Evolutionary conservation across 2,888 invertebrate species (phyloP).

Genomic region (Notodonta dromedarius): DNA sequence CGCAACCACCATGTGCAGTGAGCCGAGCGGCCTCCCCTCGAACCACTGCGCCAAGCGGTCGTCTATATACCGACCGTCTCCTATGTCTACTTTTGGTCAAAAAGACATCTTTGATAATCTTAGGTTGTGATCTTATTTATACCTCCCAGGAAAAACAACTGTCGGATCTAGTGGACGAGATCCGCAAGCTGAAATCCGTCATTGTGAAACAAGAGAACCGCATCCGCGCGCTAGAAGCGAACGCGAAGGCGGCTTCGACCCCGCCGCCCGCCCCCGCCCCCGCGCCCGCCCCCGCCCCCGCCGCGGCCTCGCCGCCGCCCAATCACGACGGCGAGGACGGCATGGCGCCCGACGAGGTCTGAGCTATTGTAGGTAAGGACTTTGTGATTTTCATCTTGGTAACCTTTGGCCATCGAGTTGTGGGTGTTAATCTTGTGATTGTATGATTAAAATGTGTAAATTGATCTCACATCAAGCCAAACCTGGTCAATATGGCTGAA

Average conservation of each 20-base stretch:
- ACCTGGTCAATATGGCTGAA: not conserved
- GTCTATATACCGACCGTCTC: no score
- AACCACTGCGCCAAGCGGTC: no score
- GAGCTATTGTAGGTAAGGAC: slow-evolving; percentile 27
- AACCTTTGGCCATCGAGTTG: not conserved
- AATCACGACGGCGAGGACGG: slow-evolving; percentile 64
- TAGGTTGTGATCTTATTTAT: not conserved
- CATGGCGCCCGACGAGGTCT: slow-evolving; percentile 86
- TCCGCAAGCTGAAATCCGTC: slow-evolving; percentile 96
- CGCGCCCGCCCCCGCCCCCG: slow-evolving; percentile 54
- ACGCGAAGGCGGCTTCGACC: slow-evolving; percentile 56
- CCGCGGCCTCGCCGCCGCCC: slow-evolving; percentile 48
- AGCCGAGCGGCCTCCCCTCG: no score
- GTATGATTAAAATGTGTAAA: not conserved
- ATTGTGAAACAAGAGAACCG: slow-evolving; percentile 97
- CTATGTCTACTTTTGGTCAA: no score
- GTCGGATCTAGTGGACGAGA: slow-evolving; percentile 94
- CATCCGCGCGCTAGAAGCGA: slow-evolving; percentile 90
- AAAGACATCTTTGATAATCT: no score
- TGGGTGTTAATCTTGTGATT: not conserved
- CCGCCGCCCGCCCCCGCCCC: slow-evolving; percentile 57
- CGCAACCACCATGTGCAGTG: no score
- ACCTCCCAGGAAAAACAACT: slow-evolving; percentile 87
- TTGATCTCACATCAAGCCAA: slow-evolving; percentile 2
- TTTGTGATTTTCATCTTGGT: slow-evolving; percentile 19